Evolutionary conservation across 2,888 invertebrate species (phyloP).

Genomic region (Meliscaeva auricollis): DNA sequence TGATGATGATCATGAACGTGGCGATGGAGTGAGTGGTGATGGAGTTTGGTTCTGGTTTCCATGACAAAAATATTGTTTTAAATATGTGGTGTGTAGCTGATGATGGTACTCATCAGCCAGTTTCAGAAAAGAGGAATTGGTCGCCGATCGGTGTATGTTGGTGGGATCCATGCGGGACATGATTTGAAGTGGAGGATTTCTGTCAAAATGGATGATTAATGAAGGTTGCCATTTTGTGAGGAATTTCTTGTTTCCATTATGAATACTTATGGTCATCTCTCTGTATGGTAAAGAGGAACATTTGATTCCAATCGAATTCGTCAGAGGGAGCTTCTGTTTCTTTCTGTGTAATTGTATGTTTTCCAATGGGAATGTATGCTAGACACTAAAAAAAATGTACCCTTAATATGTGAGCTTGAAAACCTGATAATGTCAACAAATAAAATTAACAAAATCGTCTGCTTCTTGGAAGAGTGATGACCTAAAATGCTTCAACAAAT

Average conservation of each 20-base stretch:
- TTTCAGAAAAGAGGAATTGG: background rate
- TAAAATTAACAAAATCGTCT: too few species aligned
- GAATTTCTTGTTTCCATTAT: conserved; percentile 18
- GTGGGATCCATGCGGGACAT: background rate
- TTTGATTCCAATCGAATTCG: background rate
- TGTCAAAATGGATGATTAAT: conserved; percentile 31
- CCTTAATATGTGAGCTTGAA: too few species aligned
- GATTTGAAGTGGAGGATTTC: conserved; percentile 12
- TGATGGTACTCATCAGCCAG: background rate
- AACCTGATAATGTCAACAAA: too few species aligned
- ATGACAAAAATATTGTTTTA: conserved; percentile 8
- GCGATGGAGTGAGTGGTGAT: conserved; percentile 9
- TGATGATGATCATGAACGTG: conserved; percentile 27
- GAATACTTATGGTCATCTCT: background rate
- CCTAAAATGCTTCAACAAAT: too few species aligned
- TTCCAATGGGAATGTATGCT: background rate
- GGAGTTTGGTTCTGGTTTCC: conserved; percentile 24
- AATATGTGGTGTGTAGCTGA: background rate
- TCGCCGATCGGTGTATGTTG: background rate
- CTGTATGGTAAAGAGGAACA: background rate
- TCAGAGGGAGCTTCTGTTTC: background rate
- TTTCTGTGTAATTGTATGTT: background rate
- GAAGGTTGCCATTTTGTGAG: conserved; percentile 65
- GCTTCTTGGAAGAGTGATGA: too few species aligned
- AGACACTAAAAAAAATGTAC: too few species aligned